phyloP scores from a whole-genome alignment of 2,888 invertebrate genomes.

The Trichopria drosophilae region DNA sequence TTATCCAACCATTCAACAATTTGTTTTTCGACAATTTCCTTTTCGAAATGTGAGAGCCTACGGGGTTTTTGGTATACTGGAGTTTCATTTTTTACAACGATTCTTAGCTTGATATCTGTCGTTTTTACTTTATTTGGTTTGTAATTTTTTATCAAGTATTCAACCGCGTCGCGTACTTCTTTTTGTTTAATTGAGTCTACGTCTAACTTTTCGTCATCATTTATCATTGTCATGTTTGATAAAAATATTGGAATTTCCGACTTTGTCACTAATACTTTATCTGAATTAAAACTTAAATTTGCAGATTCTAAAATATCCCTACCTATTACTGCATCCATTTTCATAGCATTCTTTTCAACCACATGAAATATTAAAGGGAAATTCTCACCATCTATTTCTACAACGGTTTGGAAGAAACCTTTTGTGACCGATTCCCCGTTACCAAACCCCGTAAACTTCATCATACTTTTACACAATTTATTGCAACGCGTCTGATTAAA shows the following conservation, averaged over 20 bases:
- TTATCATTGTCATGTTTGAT: neutral
- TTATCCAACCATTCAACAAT: slow-evolving; percentile 28
- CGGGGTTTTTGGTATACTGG: slow-evolving; percentile 29
- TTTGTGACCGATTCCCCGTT: slow-evolving; percentile 6
- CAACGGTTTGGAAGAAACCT: neutral
- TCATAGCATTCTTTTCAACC: slow-evolving; percentile 10
- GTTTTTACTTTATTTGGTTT: slow-evolving; percentile 9
- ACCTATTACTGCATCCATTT: slow-evolving; percentile 6
- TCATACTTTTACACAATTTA: neutral
- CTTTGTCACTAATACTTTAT: no score
- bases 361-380: slow-evolving; percentile 11
- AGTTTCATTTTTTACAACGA: slow-evolving; percentile 31
- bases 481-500: neutral
- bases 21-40: slow-evolving; percentile 28
- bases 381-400: slow-evolving; percentile 8
- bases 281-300: no score
- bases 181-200: neutral
- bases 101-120: slow-evolving; percentile 19
- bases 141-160: no score
- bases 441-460: slow-evolving; percentile 9
- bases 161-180: slow-evolving; percentile 13
- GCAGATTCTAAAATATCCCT: slow-evolving; percentile 9
- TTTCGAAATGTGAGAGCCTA: slow-evolving; percentile 23
- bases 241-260: slow-evolving; percentile 13
- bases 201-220: slow-evolving; percentile 3